Base-by-base conservation (phyloP, 2,113 vertebrate species). In the Turnix velox region DNA sequence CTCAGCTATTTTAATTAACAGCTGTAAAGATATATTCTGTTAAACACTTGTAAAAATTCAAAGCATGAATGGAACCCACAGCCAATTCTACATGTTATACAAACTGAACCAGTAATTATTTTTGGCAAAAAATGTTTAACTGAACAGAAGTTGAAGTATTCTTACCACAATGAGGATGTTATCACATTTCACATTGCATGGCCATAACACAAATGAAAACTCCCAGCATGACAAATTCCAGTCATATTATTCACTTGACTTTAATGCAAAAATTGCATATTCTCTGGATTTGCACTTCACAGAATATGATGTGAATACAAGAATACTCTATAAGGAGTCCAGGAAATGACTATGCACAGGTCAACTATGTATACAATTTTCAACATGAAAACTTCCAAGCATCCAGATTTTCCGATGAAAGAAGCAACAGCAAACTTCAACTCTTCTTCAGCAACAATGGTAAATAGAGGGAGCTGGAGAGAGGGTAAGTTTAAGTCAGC, bases 261-360 rank as follows among this genome's bases (percentile, higher is more conserved):
- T 98, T 97, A 97, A 97, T 96, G 94, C 96, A 97, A 98, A 94
- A 98, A 97, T 95, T 95, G 96, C 91, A 78, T 95, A 87, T 97
- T 96, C 61, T 97, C 96, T 98, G 97, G 96, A 94, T 98, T 98
- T 95, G 96, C 97, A 98, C 97, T 97, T 97, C 96, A 98, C 98
- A 96, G 94, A 98, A 97, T 97, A 97, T 94, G 96, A 98, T 98
- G 97, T 97, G 97, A 98, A 98, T 98, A 99, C 97, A 98, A 97
- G 95, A 97, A 97, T 98, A 97, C 96, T 97, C 97, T 87, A 97
- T 97, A 87, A 96, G 93, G 97, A 97, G 95, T 96, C 94, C 96
- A 97, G 97, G 95, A 96, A 97, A 90, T 96, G 95, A 95, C 83
- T 96, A 97, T 87, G 96, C 96, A 97, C 94, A 95, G 87, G 59